Conservation (phyloP, 2,113 vertebrate genomes). For the Leptosomus discolor region DNA sequence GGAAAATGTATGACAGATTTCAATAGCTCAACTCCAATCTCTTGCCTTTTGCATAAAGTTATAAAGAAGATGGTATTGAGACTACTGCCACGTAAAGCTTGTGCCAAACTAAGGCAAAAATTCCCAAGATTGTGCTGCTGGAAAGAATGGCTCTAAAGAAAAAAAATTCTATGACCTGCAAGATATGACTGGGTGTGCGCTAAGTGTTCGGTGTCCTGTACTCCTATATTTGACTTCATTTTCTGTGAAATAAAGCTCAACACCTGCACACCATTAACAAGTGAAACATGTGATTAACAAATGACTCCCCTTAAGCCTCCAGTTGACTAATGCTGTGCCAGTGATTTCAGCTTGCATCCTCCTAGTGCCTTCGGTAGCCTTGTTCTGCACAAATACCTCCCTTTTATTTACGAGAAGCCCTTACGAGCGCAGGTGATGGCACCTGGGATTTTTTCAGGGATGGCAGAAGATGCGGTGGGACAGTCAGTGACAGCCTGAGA, state of each 20-base stretch:
- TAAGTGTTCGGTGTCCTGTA: neutral
- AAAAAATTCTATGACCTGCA: neutral
- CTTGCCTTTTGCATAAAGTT: neutral
- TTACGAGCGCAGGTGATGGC: neutral
- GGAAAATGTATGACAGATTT: neutral
- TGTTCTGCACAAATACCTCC: neutral
- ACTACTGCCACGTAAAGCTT: fast-evolving
- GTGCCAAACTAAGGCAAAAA: neutral
- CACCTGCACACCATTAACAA: neutral
- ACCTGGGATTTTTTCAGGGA: neutral
- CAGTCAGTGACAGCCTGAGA: neutral
- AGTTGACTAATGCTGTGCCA: neutral
- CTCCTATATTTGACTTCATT: neutral
- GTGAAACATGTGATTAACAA: neutral
- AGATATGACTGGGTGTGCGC: neutral
- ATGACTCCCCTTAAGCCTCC: neutral
- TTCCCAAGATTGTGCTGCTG: neutral
- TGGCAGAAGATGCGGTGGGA: neutral
- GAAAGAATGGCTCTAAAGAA: neutral
- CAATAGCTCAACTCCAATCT: neutral
- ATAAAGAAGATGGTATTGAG: neutral
- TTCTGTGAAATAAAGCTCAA: neutral
- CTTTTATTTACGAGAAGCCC: neutral
- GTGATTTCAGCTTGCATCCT: neutral
- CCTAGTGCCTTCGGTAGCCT: neutral